phyloP scores from a whole-genome alignment of 2,113 vertebrate species.

The Myotis davidii region DNA sequence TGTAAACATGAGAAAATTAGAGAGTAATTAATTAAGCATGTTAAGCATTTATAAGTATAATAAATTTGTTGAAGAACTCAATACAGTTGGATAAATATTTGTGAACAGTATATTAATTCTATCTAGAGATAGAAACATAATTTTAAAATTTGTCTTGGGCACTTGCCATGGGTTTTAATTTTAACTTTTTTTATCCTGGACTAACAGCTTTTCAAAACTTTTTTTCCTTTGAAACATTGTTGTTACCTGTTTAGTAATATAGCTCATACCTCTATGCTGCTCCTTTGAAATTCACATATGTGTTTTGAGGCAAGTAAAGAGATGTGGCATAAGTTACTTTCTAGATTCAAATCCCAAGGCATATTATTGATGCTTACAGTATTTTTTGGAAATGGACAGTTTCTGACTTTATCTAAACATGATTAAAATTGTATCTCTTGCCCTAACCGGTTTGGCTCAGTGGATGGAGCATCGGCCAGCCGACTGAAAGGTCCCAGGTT shows the following conservation, averaged over 20 bases:
- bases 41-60: not conserved
- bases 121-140: conserved; percentile 6
- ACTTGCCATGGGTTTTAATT: not conserved
- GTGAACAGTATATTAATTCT: conserved; percentile 11
- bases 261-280: not conserved
- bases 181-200: not conserved
- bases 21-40: not conserved
- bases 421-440: conserved; percentile 14
- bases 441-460: too few relatives aligned
- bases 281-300: not conserved
- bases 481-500: too few relatives aligned
- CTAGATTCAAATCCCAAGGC: not conserved
- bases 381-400: not conserved
- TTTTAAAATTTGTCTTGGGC: not conserved
- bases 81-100: conserved; percentile 28
- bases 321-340: not conserved
- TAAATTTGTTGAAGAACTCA: not conserved
- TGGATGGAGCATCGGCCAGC: too few relatives aligned
- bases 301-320: not conserved
- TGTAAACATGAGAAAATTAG: not conserved
- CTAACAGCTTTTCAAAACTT: not conserved
- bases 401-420: not conserved
- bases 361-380: not conserved
- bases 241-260: not conserved
- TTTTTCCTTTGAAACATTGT: not conserved